Conservation (phyloP, 2,888 invertebrate genomes). For the Macrosoma leucophasiata region DNA sequence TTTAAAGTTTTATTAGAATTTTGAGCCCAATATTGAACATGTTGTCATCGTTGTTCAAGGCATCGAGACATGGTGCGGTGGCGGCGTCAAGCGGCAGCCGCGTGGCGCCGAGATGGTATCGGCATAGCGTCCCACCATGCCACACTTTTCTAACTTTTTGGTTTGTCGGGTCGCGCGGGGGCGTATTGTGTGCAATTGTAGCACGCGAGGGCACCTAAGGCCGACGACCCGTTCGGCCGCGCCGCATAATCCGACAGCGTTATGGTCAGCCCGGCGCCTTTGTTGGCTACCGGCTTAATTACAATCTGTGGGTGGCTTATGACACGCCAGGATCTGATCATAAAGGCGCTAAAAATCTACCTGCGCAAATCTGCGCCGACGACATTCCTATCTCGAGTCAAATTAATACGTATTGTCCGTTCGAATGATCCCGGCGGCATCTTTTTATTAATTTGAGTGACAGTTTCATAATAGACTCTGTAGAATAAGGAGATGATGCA, state of each 20-base stretch:
- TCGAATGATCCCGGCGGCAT: slow-evolving; percentile 18
- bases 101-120: slow-evolving; percentile 41
- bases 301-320: slow-evolving; percentile 71
- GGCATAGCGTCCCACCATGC: slow-evolving; percentile 37
- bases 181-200: slow-evolving; percentile 69
- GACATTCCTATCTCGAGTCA: slow-evolving; percentile 66
- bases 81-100: slow-evolving; percentile 43
- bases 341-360: slow-evolving; percentile 74
- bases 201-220: slow-evolving; percentile 66
- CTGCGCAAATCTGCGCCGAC: slow-evolving; percentile 55
- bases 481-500: too few species aligned
- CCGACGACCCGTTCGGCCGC: slow-evolving; percentile 60
- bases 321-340: slow-evolving; percentile 71
- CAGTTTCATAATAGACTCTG: too few species aligned
- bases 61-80: too few species aligned
- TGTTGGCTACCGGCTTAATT: slow-evolving; percentile 71
- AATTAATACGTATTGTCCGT: slow-evolving; percentile 69
- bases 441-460: too few species aligned
- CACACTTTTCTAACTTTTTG: slow-evolving; percentile 73
- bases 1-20: too few species aligned
- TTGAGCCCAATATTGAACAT: too few species aligned
- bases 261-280: slow-evolving; percentile 65
- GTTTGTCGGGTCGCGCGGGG: slow-evolving; percentile 56
- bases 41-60: too few species aligned
- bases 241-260: slow-evolving; percentile 67